These are phyloP conservation scores for Platichthys stellatus DNA, from an alignment of 2,113 vertebrate genomes.

Conservation along the genomic window DNA sequence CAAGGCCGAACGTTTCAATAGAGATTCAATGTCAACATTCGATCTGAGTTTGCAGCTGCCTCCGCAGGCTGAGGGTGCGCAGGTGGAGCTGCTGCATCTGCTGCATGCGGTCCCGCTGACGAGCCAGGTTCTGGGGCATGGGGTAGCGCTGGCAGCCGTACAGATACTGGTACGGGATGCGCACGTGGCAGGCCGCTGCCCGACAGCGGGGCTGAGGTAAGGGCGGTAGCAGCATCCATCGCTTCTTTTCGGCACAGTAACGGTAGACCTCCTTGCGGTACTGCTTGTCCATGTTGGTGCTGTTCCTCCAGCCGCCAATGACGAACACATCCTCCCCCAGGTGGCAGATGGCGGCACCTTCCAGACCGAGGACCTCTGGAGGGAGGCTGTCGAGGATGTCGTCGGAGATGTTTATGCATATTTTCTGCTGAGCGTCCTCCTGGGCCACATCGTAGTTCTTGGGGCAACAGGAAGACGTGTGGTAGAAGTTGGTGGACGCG, in stretches of 20 bases:
- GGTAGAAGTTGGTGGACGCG: slow-evolving; percentile 92
- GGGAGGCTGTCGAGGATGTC: slow-evolving; percentile 95
- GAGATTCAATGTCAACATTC: slow-evolving; percentile 83
- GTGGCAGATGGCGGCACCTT: slow-evolving; percentile 93
- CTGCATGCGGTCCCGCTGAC: slow-evolving; percentile 91
- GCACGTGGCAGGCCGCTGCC: slow-evolving; percentile 90
- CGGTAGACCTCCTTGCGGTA: slow-evolving; percentile 95
- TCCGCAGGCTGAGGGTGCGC: slow-evolving; percentile 87
- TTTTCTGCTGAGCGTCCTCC: slow-evolving; percentile 86
- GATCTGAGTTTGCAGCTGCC: slow-evolving; percentile 92
- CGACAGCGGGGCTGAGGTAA: slow-evolving; percentile 95
- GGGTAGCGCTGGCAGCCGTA: slow-evolving; percentile 91
- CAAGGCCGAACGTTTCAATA: background rate
- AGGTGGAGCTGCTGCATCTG: slow-evolving; percentile 96
- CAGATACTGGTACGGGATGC: slow-evolving; percentile 89
- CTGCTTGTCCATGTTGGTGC: slow-evolving; percentile 92
- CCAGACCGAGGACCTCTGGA: slow-evolving; percentile 91
- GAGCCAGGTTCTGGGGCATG: slow-evolving; percentile 93
- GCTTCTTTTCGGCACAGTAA: slow-evolving; percentile 90
- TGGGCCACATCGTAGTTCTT: slow-evolving; percentile 89
- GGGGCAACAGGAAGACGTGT: slow-evolving; percentile 94
- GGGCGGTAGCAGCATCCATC: slow-evolving; percentile 89
- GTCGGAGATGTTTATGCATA: slow-evolving; percentile 83
- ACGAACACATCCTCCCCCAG: slow-evolving; percentile 93
- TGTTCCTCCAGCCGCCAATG: slow-evolving; percentile 97